phyloP scores from a whole-genome alignment of 2,113 vertebrate genomes.

The Vulpes vulpes region DNA sequence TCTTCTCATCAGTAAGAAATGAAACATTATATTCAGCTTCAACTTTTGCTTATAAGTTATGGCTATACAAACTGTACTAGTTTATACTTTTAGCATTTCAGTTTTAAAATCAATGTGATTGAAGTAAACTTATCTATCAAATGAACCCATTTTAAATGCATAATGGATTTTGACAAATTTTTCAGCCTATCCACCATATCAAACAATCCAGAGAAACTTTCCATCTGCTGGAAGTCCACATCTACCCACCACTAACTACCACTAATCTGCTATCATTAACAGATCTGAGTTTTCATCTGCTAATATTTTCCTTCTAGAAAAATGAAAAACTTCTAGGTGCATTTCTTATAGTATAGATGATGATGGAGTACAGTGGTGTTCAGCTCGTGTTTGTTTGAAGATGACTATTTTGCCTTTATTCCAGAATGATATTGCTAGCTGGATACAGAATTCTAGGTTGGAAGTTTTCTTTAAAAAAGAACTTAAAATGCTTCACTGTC shows the following conservation, averaged over 20 bases:
- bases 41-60: slow-evolving; percentile 18
- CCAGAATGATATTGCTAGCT: neutral
- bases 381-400: neutral
- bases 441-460: neutral
- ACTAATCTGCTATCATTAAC: neutral
- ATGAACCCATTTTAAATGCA: neutral
- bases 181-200: neutral
- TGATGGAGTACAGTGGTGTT: neutral
- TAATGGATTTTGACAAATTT: neutral
- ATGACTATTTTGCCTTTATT: neutral
- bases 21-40: slow-evolving; percentile 10
- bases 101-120: slow-evolving; percentile 3
- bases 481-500: neutral
- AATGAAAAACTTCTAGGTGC: neutral
- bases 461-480: neutral
- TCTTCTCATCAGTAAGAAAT: neutral
- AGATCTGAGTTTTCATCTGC: neutral
- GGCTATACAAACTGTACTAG: neutral
- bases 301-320: neutral
- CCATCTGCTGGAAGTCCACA: neutral
- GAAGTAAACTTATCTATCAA: neutral
- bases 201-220: slow-evolving; percentile 14
- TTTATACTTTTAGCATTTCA: neutral
- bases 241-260: neutral
- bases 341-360: neutral